These are phyloP conservation scores for Tanytarsus gracilentus DNA, from an alignment of 2,888 invertebrate genomes.

Conservation along the genomic window DNA sequence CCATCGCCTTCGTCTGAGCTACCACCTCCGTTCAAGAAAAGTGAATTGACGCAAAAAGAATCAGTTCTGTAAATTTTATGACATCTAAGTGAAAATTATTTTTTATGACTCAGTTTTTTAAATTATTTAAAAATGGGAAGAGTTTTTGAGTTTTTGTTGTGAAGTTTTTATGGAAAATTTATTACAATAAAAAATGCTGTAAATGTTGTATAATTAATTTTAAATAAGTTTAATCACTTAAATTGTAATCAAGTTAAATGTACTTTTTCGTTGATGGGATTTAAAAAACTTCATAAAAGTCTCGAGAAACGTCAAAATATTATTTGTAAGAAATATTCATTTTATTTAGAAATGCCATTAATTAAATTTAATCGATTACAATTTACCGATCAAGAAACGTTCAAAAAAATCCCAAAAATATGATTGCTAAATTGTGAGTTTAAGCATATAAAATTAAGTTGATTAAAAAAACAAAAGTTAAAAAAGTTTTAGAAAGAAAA, in stretches of 20 bases:
- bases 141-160: neutral
- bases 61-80: slow-evolving; percentile 53
- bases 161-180: neutral
- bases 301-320: neutral
- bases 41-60: slow-evolving; percentile 59
- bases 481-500: no score
- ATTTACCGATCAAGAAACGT: no score
- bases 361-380: no score
- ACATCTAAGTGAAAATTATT: neutral
- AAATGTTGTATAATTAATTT: neutral
- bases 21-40: slow-evolving; percentile 31
- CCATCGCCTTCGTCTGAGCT: slow-evolving; percentile 48
- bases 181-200: neutral
- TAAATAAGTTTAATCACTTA: neutral
- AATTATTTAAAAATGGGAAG: neutral
- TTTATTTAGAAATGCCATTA: no score
- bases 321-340: no score
- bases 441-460: no score
- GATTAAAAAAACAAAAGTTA: no score
- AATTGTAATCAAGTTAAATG: neutral
- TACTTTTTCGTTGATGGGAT: no score
- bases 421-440: no score
- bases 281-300: no score
- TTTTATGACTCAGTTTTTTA: neutral
- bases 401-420: no score